Percentiles rank a stretch among this genome's conserved stretches.
These are phyloP conservation scores for Drosophila cardini DNA, from an alignment of 1,140 invertebrate species.

Conservation along the genomic window DNA sequence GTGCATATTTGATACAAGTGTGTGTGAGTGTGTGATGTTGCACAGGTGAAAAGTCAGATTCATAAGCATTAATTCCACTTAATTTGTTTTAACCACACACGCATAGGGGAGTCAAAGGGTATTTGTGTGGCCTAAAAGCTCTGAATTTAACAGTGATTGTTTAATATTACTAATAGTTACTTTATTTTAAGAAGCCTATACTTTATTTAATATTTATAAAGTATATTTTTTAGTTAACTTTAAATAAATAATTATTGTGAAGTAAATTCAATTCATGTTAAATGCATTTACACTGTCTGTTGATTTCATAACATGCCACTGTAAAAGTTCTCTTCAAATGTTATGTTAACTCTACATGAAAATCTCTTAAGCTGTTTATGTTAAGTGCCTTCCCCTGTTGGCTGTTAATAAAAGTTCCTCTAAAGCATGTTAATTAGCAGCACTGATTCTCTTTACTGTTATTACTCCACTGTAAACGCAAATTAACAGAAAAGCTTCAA, in stretches of 20 bases:
- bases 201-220: too few species aligned
- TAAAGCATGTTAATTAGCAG: not conserved
- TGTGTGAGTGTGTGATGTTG: constrained; percentile 40
- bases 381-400: constrained; percentile 7
- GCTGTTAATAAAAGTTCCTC: not conserved
- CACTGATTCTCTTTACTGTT: not conserved
- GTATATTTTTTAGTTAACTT: too few species aligned
- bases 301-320: not conserved
- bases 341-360: not conserved
- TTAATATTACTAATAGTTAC: too few species aligned
- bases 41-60: constrained; percentile 76
- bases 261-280: not conserved
- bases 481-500: constrained; percentile 17
- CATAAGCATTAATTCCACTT: constrained; percentile 76
- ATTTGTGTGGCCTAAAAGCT: constrained; percentile 1
- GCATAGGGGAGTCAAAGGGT: constrained; percentile 46
- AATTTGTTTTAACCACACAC: constrained; percentile 79
- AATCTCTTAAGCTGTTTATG: not conserved
- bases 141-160: too few species aligned
- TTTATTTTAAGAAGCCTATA: too few species aligned
- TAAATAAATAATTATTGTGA: too few species aligned
- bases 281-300: not conserved
- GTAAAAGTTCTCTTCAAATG: constrained; percentile 10
- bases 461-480: constrained; percentile 12
- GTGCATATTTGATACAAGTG: constrained; percentile 6